phyloP scores from a whole-genome alignment of 2,888 invertebrate species.

The Archips crataeganus region DNA sequence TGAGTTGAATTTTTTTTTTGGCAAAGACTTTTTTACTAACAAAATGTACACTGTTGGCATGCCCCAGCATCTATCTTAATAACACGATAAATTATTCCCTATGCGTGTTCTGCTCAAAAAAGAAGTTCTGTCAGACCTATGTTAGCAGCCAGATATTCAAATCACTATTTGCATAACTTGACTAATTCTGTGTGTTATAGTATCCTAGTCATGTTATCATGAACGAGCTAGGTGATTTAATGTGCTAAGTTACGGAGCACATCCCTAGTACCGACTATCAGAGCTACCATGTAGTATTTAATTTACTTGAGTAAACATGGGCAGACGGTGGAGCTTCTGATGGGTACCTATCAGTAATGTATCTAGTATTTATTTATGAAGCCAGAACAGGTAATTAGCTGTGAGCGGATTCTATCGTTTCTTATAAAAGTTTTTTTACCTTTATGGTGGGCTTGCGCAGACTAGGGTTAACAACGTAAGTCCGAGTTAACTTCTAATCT shows the following conservation, averaged over 20 bases:
- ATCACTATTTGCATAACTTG: slow-evolving; percentile 40
- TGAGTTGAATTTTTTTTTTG: no score
- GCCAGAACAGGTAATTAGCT: slow-evolving; percentile 22
- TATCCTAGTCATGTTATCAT: slow-evolving; percentile 38
- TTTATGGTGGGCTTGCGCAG: no score
- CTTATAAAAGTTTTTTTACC: neutral
- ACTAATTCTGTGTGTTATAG: slow-evolving; percentile 31
- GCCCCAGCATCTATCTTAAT: neutral
- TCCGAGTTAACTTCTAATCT: no score
- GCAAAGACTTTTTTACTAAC: no score
- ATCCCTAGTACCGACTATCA: slow-evolving; percentile 22
- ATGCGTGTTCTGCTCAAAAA: neutral
- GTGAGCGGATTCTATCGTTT: slow-evolving; percentile 7
- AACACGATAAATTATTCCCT: neutral
- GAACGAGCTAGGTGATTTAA: slow-evolving; percentile 37
- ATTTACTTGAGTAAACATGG: slow-evolving; percentile 40
- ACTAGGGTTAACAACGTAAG: neutral
- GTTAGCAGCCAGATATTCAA: slow-evolving; percentile 22
- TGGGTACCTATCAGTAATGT: slow-evolving; percentile 2
- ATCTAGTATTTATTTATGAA: slow-evolving; percentile 31
- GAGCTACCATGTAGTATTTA: slow-evolving; percentile 36
- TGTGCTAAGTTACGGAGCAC: slow-evolving; percentile 27
- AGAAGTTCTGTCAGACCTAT: slow-evolving; percentile 2
- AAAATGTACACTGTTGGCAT: neutral
- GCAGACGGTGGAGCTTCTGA: slow-evolving; percentile 21